Evolutionary conservation across 2,113 vertebrate species (phyloP), one percentile per base, ranked within the genome.

Genomic region (Myiagra hebetior): DNA sequence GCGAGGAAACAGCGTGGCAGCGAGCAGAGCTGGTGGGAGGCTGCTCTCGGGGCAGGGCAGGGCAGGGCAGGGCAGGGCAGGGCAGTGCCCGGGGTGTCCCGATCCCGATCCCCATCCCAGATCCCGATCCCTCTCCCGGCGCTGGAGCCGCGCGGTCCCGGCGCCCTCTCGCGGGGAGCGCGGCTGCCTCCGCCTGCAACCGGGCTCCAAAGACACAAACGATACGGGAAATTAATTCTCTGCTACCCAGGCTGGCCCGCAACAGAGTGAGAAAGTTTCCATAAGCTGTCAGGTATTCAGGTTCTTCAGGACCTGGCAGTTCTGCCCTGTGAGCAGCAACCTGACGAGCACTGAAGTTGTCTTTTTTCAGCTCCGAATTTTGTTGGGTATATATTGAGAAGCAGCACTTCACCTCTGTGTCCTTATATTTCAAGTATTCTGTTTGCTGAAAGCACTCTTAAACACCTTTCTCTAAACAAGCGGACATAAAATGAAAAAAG

Each of bases 281-380:
- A 49, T 33, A 65, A 62, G 13, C 27, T 41, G 21, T 17, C 28
- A 46, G 21, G 16, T 28, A 4, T 41, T 80, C 53, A 8, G 15
- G 15, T 60, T 63, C 33, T 74, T 47, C 47, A 10, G 27, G 35
- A 41, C 13, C 56, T 37, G 1, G 69, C 57, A 10, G 8, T 91
- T 79, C 39, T 79, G 59, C 57, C 22, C 12, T 27, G 18, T 15
- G 15, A 26, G 13, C 62, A 55, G 46, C 52, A 42, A 8, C 39
- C 15, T 55, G 30, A 11, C 27, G 7, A 21, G 23, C n/a, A 6
- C 31, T 11, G 27, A 55, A 30, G 18, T 28, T 0, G 2, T 28
- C 18, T 78, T 37, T 80, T 60, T n/a, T 69, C 53, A 57, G 41
- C 56, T 57, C 33, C 59, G 15, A 2, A 21, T 56, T 94, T 8